These are phyloP conservation scores for Echinops telfairi DNA, from an alignment of 2,113 vertebrate genomes.

Conservation along the genomic window DNA sequence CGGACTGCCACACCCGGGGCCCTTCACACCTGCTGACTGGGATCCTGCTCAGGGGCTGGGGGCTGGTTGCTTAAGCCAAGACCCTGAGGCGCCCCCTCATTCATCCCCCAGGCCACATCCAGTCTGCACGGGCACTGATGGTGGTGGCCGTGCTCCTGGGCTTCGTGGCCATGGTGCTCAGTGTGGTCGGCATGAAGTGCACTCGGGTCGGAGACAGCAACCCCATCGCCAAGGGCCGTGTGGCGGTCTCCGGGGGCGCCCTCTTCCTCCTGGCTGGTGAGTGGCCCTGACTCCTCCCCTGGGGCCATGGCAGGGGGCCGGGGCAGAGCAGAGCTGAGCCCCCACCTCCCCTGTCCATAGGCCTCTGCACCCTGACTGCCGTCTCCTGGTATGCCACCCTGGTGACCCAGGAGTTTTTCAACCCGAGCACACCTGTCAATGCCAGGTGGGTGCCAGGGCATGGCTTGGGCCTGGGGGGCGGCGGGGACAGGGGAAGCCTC, in stretches of 20 bases:
- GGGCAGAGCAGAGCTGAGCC: slow-evolving; percentile 25
- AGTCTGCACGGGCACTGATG: slow-evolving; percentile 97
- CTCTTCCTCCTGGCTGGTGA: slow-evolving; percentile 96
- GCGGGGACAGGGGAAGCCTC: background rate
- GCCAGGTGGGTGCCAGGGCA: slow-evolving; percentile 89
- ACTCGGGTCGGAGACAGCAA: slow-evolving; percentile 97
- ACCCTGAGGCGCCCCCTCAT: background rate
- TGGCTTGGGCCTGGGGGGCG: background rate
- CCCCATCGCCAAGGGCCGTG: slow-evolving; percentile 93
- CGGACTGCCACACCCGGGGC: too few species aligned
- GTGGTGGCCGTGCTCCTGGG: slow-evolving; percentile 96
- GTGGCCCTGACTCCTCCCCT: slow-evolving; percentile 27
- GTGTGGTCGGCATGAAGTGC: slow-evolving; percentile 98
- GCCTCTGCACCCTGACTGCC: slow-evolving; percentile 94
- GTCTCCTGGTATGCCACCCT: slow-evolving; percentile 97
- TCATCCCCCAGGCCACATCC: slow-evolving; percentile 92
- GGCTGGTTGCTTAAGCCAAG: background rate
- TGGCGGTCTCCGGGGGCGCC: slow-evolving; percentile 93
- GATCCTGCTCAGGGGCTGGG: background rate
- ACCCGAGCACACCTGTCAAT: slow-evolving; percentile 94
- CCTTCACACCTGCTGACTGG: background rate
- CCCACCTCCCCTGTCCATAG: slow-evolving; percentile 80
- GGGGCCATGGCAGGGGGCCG: background rate
- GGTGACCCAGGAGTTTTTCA: slow-evolving; percentile 97
- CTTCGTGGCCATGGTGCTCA: slow-evolving; percentile 94